Percentiles rank a stretch among this genome's conserved stretches.
phyloP scores from a whole-genome alignment of 1,140 invertebrate genomes.

The Trachymyrmex cornetzi region DNA sequence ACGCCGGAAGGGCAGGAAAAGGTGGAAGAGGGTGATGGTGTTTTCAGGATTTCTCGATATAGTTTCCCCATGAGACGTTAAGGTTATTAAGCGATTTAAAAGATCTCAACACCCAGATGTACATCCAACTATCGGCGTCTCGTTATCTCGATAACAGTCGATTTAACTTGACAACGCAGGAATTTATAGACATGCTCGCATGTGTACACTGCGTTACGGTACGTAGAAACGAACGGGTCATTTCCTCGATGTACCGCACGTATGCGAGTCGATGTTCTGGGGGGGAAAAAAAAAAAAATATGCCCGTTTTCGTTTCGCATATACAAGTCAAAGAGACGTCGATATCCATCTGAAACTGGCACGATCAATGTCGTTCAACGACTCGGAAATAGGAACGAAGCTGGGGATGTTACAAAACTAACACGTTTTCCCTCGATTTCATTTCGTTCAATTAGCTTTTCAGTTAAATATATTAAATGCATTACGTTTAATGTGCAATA shows the following conservation, averaged over 20 bases:
- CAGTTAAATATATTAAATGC: background rate
- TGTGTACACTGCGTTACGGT: background rate
- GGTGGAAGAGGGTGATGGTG: background rate
- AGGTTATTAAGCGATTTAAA: conserved; percentile 64
- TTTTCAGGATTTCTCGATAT: conserved; percentile 38
- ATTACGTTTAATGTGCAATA: conserved; percentile 21
- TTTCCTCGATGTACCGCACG: background rate
- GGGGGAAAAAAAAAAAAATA: background rate
- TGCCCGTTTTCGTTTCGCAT: conserved; percentile 18
- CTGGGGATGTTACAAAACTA: background rate
- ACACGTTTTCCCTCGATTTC: conserved; percentile 16
- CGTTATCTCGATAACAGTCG: conserved; percentile 62
- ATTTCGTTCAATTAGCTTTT: background rate
- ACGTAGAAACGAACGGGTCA: background rate
- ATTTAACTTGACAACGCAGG: conserved; percentile 59
- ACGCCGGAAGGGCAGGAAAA: background rate
- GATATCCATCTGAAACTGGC: conserved; percentile 17
- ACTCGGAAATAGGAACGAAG: background rate
- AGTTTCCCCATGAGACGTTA: conserved; percentile 42
- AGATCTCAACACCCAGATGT: background rate
- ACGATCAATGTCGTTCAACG: conserved; percentile 21
- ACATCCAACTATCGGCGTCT: conserved; percentile 24
- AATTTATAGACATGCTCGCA: conserved; percentile 39
- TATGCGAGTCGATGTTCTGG: conserved; percentile 5
- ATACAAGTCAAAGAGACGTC: background rate